Base-by-base conservation (phyloP, 2,888 invertebrate species). In the Timandra comae region DNA sequence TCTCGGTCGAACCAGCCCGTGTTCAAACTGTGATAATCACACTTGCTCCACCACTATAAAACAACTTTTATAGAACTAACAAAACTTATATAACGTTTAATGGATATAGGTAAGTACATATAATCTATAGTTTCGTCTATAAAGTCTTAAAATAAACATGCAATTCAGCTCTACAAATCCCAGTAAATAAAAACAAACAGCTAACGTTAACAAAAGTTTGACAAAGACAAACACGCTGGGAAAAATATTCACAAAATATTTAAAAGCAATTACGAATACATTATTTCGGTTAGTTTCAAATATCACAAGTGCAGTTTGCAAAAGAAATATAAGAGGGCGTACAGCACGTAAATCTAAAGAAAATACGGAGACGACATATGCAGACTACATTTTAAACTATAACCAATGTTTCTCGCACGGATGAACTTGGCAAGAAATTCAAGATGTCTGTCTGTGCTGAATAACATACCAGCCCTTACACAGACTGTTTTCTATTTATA, bases 381-480 rank as follows among this genome's bases (percentile, higher is more conserved):
- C 21, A 12, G 20, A 23, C 24, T 20, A 26, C 19, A 26, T 30
- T 30, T 25, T 30, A 30, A 26, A 30, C 30, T 30, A 26, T 30
- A 30, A 30, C 30, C 12, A 30, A 30, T 30, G 26, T 30, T 24
- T 16, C 21, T n/a, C 24, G 30, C 30, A 25, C 19, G 30, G 23
- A 16, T 25, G 19, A 30, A 30, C 30, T 26, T 30, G 30, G 30
- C 30, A 30, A 11, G 25, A 30, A 26, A 25, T 11, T 26, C 20
- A 12, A 30, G 10, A 25, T 19, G 25, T 10, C 24, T 8, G 12
- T 10, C n/a, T n/a, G n/a, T 16, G 19, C 13, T 2, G 26, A 30
- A 24, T 22, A 25, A 22, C 8, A 2, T 16, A n/a, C n/a, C n/a
- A n/a, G 16, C 16, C 1, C 16, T 16, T 16, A 16, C 6, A 16